phyloP scores from a whole-genome alignment of 2,888 invertebrate genomes.

The Drosophila meridionalis region DNA sequence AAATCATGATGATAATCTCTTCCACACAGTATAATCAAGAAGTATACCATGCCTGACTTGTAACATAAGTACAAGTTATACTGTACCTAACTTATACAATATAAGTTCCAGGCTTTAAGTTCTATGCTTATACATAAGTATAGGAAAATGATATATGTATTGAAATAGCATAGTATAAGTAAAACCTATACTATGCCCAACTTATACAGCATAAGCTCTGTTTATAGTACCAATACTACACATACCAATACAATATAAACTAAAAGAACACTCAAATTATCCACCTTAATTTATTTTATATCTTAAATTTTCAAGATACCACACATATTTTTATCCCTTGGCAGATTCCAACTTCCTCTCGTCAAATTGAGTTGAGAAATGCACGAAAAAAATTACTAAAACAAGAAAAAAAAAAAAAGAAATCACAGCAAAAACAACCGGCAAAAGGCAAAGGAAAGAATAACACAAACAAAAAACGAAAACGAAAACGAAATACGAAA shows the following conservation, averaged over 20 bases:
- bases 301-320: not conserved
- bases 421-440: not conserved
- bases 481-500: not conserved
- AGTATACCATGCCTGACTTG: not conserved
- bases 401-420: not conserved
- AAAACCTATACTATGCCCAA: not conserved
- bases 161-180: not conserved
- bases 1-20: not conserved
- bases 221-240: not conserved
- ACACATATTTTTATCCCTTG: not conserved
- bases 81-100: not conserved
- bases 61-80: too few relatives aligned
- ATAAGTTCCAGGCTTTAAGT: not conserved
- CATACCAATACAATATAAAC: not conserved
- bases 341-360: slow-evolving; percentile 2
- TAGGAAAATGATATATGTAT: not conserved
- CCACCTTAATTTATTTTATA: not conserved
- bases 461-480: not conserved
- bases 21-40: not conserved
- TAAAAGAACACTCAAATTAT: not conserved
- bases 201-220: not conserved
- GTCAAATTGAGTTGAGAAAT: slow-evolving; percentile 5
- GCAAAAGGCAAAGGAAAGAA: not conserved
- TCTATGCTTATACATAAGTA: too few relatives aligned
- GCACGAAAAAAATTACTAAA: slow-evolving; percentile 2